These are phyloP conservation scores for Phasia obesa DNA, from an alignment of 2,888 invertebrate species.

Conservation along the genomic window DNA sequence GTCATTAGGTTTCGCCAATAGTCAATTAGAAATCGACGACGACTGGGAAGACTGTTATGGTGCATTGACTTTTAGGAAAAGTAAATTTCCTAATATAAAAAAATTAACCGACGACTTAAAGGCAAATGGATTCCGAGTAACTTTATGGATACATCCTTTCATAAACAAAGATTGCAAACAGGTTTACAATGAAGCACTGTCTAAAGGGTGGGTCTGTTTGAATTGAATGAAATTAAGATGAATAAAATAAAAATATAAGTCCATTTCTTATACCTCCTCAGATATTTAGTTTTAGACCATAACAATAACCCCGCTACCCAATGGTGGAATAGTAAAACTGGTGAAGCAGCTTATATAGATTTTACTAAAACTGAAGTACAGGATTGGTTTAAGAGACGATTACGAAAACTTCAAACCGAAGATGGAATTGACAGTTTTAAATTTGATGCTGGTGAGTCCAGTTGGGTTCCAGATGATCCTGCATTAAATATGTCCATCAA, in stretches of 20 bases:
- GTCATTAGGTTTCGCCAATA: slow-evolving; percentile 86
- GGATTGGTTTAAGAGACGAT: slow-evolving; percentile 83
- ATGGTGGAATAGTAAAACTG: slow-evolving; percentile 83
- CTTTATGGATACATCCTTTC: slow-evolving; percentile 94
- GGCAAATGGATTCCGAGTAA: slow-evolving; percentile 87
- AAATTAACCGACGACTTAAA: slow-evolving; percentile 86
- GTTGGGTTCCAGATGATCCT: slow-evolving; percentile 85
- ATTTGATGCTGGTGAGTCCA: slow-evolving; percentile 90
- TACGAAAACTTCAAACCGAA: slow-evolving; percentile 84
- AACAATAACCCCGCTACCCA: slow-evolving; percentile 80
- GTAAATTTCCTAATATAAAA: slow-evolving; percentile 88
- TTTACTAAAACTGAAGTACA: slow-evolving; percentile 86
- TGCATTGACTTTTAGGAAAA: slow-evolving; percentile 87
- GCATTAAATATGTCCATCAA: slow-evolving; percentile 84
- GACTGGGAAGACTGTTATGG: slow-evolving; percentile 95
- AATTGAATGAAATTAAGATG: not conserved
- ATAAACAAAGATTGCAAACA: slow-evolving; percentile 88
- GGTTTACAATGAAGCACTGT: slow-evolving; percentile 84
- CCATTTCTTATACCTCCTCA: no score
- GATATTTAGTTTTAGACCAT: slow-evolving; percentile 82
- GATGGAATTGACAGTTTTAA: slow-evolving; percentile 89
- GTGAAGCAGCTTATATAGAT: slow-evolving; percentile 85
- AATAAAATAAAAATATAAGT: not conserved
- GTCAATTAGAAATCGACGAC: slow-evolving; percentile 94
- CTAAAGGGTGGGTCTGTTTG: slow-evolving; percentile 81